Base-by-base conservation (phyloP, 1,140 invertebrate species). In the Babylonia areolata region DNA sequence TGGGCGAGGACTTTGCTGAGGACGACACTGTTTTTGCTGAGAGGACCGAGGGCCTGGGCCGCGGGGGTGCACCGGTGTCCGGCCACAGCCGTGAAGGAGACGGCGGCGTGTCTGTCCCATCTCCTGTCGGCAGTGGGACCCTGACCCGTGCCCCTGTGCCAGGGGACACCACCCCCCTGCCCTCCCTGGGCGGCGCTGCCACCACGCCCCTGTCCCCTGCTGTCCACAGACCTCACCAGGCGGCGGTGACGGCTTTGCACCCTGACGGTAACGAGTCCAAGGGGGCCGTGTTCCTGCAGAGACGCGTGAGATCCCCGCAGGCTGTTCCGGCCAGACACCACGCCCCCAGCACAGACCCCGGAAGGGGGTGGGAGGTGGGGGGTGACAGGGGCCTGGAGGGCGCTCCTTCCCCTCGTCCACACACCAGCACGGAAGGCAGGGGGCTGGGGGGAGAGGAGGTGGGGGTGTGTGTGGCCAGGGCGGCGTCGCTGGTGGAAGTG, bases 11-110 rank as follows among this genome's bases (percentile, higher is more conserved):
- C 69, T 69, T 73, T 28, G 82, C 35, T 31, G 82, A 46, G 3
- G 82, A 84, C 9, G 64, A 71, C 31, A 31, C 46, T 12, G 78
- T 80, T 3, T 80, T 80, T 54, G 40, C 40, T 15, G 78, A 80
- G 39, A 51, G 33, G 28, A 31, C 17, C 35, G 31, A 73, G 2
- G 6, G 31, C 33, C 71, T 35, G 31, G 71, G n/a, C 31, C 9
- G 6, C 3, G 35, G 33, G 31, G 71, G 20, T 28, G 71, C 31
- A 33, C 31, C 12, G 71, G 6, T n/a, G 9, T 12, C 15, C 15
- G 58, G 58, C 58, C 6, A 6, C 58, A 1, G 58, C 15, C 23
- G n/a, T 5, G 23, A 69, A 31, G 35, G 71, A 73, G 12, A 37
- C 31, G 31, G 9, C 71, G 11, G 71, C 31, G n/a, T 33, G 31